Conservation (phyloP, 2,797 vertebrate species). For the Tachyglossus aculeatus region DNA sequence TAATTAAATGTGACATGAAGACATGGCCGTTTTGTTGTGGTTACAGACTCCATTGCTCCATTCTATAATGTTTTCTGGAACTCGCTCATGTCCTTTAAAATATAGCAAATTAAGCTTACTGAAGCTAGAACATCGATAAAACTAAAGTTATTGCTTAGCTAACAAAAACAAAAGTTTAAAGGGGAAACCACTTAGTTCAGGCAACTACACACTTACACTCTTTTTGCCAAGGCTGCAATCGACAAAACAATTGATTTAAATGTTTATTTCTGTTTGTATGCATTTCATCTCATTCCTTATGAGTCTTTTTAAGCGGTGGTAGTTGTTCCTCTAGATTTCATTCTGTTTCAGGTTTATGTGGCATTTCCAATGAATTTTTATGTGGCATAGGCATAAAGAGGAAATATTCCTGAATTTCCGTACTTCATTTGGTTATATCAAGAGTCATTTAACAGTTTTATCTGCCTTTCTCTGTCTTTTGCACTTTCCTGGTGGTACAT, state of each 20-base stretch:
- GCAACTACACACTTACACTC: not conserved
- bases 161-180: not conserved
- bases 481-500: too few relatives aligned
- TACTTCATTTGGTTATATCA: not conserved
- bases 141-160: not conserved
- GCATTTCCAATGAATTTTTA: not conserved
- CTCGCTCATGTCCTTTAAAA: too few relatives aligned
- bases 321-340: not conserved
- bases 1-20: too few relatives aligned
- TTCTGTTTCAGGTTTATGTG: not conserved
- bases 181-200: not conserved
- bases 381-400: not conserved
- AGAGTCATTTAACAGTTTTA: not conserved
- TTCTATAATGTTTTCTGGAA: too few relatives aligned
- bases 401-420: not conserved
- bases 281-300: not conserved
- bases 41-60: too few relatives aligned
- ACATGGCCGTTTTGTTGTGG: too few relatives aligned
- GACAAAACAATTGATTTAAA: not conserved
- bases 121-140: too few relatives aligned
- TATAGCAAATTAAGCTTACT: too few relatives aligned
- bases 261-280: not conserved
- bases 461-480: not conserved
- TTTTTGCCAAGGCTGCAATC: not conserved
- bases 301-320: not conserved